Percentiles rank a stretch among this genome's conserved stretches.
phyloP scores from a whole-genome alignment of 2,113 vertebrate species.

The Bubo blakistoni region DNA sequence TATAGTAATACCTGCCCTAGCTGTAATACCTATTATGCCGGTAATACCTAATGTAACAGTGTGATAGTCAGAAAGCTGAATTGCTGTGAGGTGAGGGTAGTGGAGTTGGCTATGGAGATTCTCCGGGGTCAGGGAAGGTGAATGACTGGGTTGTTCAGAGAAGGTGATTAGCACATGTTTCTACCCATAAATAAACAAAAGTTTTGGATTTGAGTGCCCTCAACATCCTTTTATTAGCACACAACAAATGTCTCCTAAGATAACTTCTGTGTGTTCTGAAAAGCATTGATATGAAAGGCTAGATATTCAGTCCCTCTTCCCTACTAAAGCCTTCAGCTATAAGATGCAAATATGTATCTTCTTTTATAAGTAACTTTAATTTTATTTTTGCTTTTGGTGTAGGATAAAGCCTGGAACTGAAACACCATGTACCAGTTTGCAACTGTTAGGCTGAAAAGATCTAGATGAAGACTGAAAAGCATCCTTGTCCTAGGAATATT shows the following conservation, averaged over 20 bases:
- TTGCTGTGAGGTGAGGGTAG: neutral
- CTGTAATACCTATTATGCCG: neutral
- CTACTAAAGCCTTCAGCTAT: neutral
- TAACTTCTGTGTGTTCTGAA: neutral
- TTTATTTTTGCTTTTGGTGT: neutral
- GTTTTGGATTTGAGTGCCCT: neutral
- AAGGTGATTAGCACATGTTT: neutral
- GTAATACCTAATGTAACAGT: rapidly evolving
- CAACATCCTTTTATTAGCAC: neutral
- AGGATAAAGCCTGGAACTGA: neutral
- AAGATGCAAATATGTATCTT: neutral
- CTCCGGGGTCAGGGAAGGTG: neutral
- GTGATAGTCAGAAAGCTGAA: neutral
- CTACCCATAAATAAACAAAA: neutral
- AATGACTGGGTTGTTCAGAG: neutral
- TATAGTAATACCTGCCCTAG: neutral
- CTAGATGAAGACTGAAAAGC: neutral
- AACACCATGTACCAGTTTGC: neutral
- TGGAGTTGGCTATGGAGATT: neutral
- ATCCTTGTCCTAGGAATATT: neutral
- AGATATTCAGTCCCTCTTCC: neutral
- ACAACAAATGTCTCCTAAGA: neutral
- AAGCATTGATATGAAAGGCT: neutral
- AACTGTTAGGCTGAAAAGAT: neutral
- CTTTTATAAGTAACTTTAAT: neutral